Conservation (phyloP, 2,797 vertebrate species). For the Anguilla marmorata region DNA sequence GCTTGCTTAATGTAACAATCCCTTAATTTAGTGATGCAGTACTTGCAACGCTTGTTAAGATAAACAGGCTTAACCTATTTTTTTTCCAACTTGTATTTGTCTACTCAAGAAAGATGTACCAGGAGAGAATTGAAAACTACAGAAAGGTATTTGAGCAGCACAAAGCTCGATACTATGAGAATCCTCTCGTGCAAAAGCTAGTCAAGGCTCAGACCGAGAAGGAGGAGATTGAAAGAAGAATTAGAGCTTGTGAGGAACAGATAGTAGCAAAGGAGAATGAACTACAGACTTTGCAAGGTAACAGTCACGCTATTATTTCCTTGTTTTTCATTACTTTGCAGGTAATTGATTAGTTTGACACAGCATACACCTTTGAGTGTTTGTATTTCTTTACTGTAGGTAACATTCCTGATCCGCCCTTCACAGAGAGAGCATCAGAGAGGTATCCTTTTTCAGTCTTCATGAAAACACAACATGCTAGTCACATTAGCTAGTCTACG, state of each 20-base stretch:
- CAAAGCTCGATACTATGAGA: slow-evolving; percentile 64
- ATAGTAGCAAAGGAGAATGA: slow-evolving; percentile 63
- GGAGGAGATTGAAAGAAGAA: slow-evolving; percentile 62
- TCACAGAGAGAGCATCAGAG: slow-evolving; percentile 46
- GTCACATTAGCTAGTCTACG: neutral
- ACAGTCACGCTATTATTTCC: slow-evolving; percentile 1
- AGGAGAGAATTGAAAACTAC: slow-evolving; percentile 66
- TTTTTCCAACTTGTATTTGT: slow-evolving; percentile 31
- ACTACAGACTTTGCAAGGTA: slow-evolving; percentile 62
- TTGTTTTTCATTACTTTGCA: neutral
- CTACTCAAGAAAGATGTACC: slow-evolving; percentile 58
- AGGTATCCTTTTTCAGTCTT: slow-evolving; percentile 51
- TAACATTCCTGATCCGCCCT: slow-evolving; percentile 24
- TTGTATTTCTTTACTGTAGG: slow-evolving; percentile 47
- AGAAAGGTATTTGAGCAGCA: slow-evolving; percentile 60
- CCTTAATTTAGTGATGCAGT: neutral
- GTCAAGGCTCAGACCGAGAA: slow-evolving; percentile 62
- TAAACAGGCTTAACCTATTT: neutral
- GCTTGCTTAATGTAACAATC: neutral
- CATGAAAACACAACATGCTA: neutral
- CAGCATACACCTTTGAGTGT: neutral
- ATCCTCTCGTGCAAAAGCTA: slow-evolving; percentile 65
- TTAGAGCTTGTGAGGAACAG: slow-evolving; percentile 62
- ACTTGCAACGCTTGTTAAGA: neutral
- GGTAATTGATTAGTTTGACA: neutral